These are phyloP conservation scores for Ochotona princeps DNA, from an alignment of 2,113 vertebrate species.

Conservation along the genomic window DNA sequence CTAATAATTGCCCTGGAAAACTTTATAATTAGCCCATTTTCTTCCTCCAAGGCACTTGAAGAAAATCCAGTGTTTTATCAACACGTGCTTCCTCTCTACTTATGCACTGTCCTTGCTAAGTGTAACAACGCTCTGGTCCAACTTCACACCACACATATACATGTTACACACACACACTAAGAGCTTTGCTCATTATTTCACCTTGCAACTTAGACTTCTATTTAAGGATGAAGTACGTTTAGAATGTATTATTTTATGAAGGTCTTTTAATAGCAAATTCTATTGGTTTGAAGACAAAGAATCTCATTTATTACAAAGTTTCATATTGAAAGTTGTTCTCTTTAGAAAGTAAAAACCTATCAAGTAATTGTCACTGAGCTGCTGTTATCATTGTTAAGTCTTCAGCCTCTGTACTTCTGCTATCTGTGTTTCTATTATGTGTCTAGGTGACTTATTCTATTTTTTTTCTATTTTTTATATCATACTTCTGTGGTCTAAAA, in stretches of 20 bases:
- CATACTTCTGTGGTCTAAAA: neutral
- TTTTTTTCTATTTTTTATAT: neutral
- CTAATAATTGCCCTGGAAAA: neutral
- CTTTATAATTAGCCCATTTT: neutral
- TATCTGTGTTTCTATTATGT: too few species aligned
- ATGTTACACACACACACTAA: neutral
- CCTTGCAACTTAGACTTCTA: neutral
- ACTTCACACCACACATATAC: neutral
- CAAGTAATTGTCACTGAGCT: neutral
- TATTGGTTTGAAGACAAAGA: neutral
- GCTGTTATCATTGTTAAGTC: neutral
- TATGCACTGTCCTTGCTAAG: neutral
- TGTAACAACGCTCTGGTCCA: neutral
- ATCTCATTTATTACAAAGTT: neutral
- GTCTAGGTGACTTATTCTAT: neutral
- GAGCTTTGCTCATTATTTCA: neutral
- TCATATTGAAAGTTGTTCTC: neutral
- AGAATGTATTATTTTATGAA: neutral
- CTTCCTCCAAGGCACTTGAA: neutral
- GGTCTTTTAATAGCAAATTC: neutral
- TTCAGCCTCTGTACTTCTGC: too few species aligned
- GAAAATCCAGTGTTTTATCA: neutral
- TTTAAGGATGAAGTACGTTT: neutral
- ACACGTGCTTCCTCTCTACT: neutral
- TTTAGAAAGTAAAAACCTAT: neutral